Conservation (phyloP, 2,888 invertebrate genomes). For the Parnassius mnemosyne region DNA sequence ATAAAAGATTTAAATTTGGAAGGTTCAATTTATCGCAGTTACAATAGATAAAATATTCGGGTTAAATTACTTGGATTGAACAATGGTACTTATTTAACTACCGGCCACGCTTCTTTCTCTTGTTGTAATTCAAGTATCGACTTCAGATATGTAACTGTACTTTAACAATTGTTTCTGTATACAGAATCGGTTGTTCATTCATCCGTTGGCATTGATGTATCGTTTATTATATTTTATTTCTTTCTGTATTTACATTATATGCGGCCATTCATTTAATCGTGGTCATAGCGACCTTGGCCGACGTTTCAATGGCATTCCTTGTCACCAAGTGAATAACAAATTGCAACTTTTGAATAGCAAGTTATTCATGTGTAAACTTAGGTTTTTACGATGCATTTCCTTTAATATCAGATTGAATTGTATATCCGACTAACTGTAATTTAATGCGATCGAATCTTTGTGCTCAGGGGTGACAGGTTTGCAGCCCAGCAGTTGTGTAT, state of each 20-base stretch:
- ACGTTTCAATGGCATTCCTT: slow-evolving; percentile 5
- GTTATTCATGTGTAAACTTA: not conserved
- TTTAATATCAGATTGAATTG: too few species aligned
- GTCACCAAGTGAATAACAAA: slow-evolving; percentile 17
- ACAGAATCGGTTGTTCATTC: slow-evolving; percentile 17
- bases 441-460: too few species aligned
- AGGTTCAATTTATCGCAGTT: not conserved
- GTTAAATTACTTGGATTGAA: too few species aligned
- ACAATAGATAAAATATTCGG: not conserved
- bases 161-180: slow-evolving; percentile 20
- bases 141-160: slow-evolving; percentile 8
- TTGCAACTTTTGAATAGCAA: slow-evolving; percentile 3
- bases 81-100: too few species aligned
- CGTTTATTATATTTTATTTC: slow-evolving; percentile 17
- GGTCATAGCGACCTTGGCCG: slow-evolving; percentile 15
- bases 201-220: slow-evolving; percentile 15
- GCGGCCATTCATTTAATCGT: slow-evolving; percentile 9
- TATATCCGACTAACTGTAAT: too few species aligned
- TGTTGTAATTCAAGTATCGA: slow-evolving; percentile 13
- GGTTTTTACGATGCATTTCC: not conserved
- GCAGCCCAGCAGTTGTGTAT: too few species aligned
- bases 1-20: not conserved
- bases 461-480: too few species aligned
- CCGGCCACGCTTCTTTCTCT: slow-evolving; percentile 6
- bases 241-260: slow-evolving; percentile 8